phyloP scores from a whole-genome alignment of 2,113 vertebrate genomes.

The Varanus salvator region DNA sequence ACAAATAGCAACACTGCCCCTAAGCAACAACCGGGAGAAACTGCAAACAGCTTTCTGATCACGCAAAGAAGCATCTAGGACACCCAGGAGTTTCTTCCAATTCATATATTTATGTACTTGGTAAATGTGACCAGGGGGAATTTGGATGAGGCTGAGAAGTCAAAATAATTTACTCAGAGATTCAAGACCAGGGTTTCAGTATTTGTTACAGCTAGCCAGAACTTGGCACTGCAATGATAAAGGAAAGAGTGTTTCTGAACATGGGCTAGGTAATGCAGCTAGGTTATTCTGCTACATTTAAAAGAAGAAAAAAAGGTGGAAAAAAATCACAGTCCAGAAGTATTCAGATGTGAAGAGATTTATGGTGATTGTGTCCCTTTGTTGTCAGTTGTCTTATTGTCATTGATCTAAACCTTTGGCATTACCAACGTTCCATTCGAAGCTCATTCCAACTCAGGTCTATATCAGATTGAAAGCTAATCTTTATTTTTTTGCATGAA shows the following conservation, averaged over 20 bases:
- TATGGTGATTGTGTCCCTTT: background rate
- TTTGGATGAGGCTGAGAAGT: background rate
- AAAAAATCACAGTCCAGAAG: no score
- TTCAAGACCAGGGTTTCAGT: background rate
- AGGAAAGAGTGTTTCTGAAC: background rate
- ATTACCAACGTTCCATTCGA: no score
- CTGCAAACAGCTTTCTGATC: background rate
- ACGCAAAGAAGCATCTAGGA: background rate
- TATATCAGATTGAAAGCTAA: no score
- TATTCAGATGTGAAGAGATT: background rate
- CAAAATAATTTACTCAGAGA: background rate
- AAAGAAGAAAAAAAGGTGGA: background rate
- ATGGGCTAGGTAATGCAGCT: background rate
- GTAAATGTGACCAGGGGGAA: background rate
- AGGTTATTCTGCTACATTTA: background rate
- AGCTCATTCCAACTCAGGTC: no score
- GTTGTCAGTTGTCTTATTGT: background rate
- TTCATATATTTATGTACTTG: background rate
- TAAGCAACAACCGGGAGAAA: background rate
- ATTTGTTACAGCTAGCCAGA: background rate
- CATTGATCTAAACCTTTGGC: background rate
- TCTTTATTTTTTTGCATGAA: no score
- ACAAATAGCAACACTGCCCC: background rate
- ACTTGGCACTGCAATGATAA: background rate
- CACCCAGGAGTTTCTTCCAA: background rate